Conservation (phyloP, 2,113 vertebrate genomes). For the Sterrhoptilus dennistouni region DNA sequence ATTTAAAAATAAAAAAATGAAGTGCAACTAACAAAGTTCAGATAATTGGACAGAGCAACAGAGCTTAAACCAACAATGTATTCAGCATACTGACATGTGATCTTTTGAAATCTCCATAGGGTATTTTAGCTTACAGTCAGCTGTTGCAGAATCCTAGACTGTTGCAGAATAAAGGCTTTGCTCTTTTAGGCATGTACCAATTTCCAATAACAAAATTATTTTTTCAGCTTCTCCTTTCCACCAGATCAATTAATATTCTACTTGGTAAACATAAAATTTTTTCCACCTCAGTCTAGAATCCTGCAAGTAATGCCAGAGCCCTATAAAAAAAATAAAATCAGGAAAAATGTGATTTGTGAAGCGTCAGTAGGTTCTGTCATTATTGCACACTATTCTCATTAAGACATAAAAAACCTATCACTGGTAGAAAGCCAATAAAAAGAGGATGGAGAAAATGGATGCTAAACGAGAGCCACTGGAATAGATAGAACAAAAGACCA, state of each 20-base stretch:
- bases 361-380: background rate
- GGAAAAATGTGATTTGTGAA: background rate
- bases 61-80: slow-evolving; percentile 37
- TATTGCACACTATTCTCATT: background rate
- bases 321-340: background rate
- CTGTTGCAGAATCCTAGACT: background rate
- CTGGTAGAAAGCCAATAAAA: background rate
- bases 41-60: slow-evolving; percentile 24
- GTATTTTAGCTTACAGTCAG: background rate
- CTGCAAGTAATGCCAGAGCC: background rate
- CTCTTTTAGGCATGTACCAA: background rate
- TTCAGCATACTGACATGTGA: background rate
- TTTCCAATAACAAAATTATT: background rate
- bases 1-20: slow-evolving; percentile 7
- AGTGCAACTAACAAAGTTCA: slow-evolving; percentile 45
- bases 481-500: background rate
- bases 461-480: background rate
- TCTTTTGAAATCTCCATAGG: slow-evolving; percentile 43
- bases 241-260: background rate
- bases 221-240: background rate
- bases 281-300: background rate
- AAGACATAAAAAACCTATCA: background rate
- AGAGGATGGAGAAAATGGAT: background rate
- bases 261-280: background rate
- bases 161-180: background rate